Evolutionary conservation across 2,888 invertebrate species (phyloP).

Genomic region (Lycia hirtaria): DNA sequence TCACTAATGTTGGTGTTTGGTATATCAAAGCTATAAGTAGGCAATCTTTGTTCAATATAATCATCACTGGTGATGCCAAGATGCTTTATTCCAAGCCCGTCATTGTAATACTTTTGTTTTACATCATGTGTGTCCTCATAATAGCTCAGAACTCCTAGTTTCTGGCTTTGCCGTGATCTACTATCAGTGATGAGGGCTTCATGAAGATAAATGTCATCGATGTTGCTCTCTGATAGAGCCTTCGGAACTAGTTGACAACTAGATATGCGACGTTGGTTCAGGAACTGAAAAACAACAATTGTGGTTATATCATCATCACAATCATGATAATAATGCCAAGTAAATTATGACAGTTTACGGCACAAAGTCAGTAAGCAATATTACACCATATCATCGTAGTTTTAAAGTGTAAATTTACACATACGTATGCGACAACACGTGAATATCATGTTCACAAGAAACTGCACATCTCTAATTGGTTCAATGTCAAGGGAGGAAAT

Average conservation of each 20-base stretch:
- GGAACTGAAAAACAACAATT: slow-evolving; percentile 59
- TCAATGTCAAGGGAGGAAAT: slow-evolving; percentile 65
- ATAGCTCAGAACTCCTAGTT: slow-evolving; percentile 35
- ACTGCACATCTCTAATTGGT: slow-evolving; percentile 50
- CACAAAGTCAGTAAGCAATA: slow-evolving; percentile 32
- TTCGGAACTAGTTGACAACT: slow-evolving; percentile 69
- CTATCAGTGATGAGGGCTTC: slow-evolving; percentile 45
- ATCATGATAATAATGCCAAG: slow-evolving; percentile 21
- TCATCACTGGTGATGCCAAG: slow-evolving; percentile 70
- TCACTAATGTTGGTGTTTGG: slow-evolving; percentile 63
- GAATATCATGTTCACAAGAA: slow-evolving; percentile 40
- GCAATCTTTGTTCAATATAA: slow-evolving; percentile 67
- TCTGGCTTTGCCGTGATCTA: slow-evolving; percentile 33
- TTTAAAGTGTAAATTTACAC: slow-evolving; percentile 27
- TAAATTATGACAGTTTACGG: slow-evolving; percentile 5
- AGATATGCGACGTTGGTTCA: slow-evolving; percentile 72
- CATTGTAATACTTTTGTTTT: slow-evolving; percentile 47
- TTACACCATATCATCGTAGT: slow-evolving; percentile 1
- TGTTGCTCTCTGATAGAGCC: slow-evolving; percentile 57
- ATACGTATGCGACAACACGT: slow-evolving; percentile 47
- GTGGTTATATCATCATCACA: slow-evolving; percentile 33
- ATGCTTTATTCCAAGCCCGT: slow-evolving; percentile 58
- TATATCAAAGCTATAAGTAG: slow-evolving; percentile 53
- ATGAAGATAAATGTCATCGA: slow-evolving; percentile 63
- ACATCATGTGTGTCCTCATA: slow-evolving; percentile 43